Evolutionary conservation across 2,113 vertebrate species (phyloP).

Genomic region (Larimichthys polyactis): DNA sequence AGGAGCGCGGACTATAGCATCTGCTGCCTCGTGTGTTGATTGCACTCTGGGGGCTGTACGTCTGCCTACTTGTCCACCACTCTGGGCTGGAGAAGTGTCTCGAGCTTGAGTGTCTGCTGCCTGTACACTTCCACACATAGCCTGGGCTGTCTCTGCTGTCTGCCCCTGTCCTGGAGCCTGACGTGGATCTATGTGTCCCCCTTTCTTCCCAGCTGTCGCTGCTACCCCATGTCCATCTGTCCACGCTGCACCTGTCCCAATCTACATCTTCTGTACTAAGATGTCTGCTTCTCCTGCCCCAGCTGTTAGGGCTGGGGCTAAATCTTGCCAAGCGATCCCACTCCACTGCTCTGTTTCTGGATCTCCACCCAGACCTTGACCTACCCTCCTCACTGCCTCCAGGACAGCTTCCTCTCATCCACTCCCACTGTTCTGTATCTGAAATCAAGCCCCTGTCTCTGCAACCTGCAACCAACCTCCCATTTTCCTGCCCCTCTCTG

Average conservation of each 20-base stretch:
- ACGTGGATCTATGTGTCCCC: constrained; percentile 47
- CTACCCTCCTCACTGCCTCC: constrained; percentile 36
- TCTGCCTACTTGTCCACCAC: constrained; percentile 69
- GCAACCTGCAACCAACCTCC: constrained; percentile 27
- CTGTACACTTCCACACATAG: constrained; percentile 45
- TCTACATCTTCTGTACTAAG: constrained; percentile 67
- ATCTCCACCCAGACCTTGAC: constrained; percentile 47
- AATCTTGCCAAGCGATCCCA: constrained; percentile 56
- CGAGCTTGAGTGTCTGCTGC: constrained; percentile 46
- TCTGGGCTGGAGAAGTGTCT: constrained; percentile 66
- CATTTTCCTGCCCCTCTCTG: constrained; percentile 35
- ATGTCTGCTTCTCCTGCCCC: constrained; percentile 51
- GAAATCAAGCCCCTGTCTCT: constrained; percentile 57
- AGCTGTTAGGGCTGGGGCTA: constrained; percentile 62
- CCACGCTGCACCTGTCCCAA: constrained; percentile 67
- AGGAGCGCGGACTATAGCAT: constrained; percentile 72
- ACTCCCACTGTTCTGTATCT: constrained; percentile 74
- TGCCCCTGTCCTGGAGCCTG: constrained; percentile 48
- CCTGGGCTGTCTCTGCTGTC: constrained; percentile 65
- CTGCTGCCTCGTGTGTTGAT: constrained; percentile 39
- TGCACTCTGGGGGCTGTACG: constrained; percentile 49
- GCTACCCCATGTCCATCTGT: constrained; percentile 79
- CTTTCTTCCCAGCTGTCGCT: constrained; percentile 79
- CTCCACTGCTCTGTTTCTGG: constrained; percentile 46
- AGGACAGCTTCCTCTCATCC: constrained; percentile 51